A percentile compares a stretch with the other conserved stretches of the same genome.
phyloP scores from a whole-genome alignment of 2,113 vertebrate species.

The Myiagra hebetior region DNA sequence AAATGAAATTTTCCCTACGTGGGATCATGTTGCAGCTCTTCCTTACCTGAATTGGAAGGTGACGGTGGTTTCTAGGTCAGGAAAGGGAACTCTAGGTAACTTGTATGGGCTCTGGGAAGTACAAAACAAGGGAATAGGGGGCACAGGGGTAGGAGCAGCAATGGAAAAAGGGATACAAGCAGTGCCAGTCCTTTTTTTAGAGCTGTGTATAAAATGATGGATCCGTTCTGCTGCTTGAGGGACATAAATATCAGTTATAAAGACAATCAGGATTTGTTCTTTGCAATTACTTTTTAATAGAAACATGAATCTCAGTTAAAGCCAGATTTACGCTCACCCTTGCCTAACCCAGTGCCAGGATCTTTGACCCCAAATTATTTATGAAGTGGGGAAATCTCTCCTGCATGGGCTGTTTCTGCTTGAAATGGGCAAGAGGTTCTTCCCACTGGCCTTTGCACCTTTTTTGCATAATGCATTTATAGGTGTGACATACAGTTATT shows the following conservation, averaged over 20 bases:
- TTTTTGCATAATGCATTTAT: not conserved
- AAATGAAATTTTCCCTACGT: not conserved
- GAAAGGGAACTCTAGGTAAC: not conserved
- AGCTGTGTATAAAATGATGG: not conserved
- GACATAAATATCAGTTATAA: constrained; percentile 17
- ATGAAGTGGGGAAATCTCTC: not conserved
- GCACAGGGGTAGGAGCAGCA: not conserved
- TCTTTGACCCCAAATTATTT: not conserved
- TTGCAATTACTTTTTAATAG: constrained; percentile 12
- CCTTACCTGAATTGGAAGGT: not conserved
- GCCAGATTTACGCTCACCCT: not conserved
- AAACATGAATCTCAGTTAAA: constrained; percentile 27
- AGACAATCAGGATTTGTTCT: not conserved
- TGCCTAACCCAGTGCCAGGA: not conserved
- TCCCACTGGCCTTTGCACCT: not conserved
- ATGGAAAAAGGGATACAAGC: not conserved
- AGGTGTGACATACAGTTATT: not conserved
- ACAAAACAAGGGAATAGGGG: no score
- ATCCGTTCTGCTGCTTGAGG: not conserved
- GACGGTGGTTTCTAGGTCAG: not conserved
- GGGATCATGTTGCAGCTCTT: not conserved
- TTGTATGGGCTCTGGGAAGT: not conserved
- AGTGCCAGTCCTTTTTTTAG: not conserved
- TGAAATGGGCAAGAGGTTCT: not conserved
- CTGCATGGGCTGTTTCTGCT: rapidly evolving